Percentiles rank a stretch among this genome's conserved stretches.
Evolutionary conservation across 2,797 vertebrate genomes (phyloP).

Genomic region (Botia kubotai): DNA sequence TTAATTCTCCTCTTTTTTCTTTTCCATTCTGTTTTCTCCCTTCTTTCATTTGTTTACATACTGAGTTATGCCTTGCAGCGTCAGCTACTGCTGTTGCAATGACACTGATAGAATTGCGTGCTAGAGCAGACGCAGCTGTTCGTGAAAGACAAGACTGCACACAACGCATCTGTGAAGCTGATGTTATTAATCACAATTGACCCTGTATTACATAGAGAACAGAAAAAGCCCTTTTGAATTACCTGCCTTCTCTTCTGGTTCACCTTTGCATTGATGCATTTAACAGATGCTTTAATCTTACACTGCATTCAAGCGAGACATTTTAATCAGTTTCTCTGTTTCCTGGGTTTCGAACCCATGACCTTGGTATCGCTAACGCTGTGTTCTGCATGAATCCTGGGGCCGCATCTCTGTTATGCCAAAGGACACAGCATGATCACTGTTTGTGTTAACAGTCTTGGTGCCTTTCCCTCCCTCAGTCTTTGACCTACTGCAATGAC

Average conservation of each 20-base stretch:
- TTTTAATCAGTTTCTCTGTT: neutral
- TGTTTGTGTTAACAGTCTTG: slow-evolving; percentile 7
- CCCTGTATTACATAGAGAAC: slow-evolving; percentile 17
- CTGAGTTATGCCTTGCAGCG: slow-evolving; percentile 36
- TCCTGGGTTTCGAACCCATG: neutral
- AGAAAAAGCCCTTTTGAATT: neutral
- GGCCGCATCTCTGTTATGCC: neutral
- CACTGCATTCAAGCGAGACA: neutral
- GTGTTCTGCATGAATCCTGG: neutral
- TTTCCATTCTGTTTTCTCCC: slow-evolving; percentile 14
- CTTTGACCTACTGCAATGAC: slow-evolving; percentile 33
- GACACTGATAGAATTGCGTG: slow-evolving; percentile 50
- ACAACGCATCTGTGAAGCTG: slow-evolving; percentile 33
- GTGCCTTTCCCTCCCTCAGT: neutral
- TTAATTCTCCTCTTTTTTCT: neutral
- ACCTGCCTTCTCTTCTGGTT: neutral
- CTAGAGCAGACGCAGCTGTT: slow-evolving; percentile 52
- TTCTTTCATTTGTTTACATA: slow-evolving; percentile 42
- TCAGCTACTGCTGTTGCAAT: slow-evolving; percentile 38
- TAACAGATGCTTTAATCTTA: neutral
- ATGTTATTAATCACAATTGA: slow-evolving; percentile 35
- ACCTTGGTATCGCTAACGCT: neutral
- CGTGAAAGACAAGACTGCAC: slow-evolving; percentile 40
- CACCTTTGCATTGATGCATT: neutral
- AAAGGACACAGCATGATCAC: neutral